Conservation (phyloP, 2,797 vertebrate genomes). For the Falco peregrinus region DNA sequence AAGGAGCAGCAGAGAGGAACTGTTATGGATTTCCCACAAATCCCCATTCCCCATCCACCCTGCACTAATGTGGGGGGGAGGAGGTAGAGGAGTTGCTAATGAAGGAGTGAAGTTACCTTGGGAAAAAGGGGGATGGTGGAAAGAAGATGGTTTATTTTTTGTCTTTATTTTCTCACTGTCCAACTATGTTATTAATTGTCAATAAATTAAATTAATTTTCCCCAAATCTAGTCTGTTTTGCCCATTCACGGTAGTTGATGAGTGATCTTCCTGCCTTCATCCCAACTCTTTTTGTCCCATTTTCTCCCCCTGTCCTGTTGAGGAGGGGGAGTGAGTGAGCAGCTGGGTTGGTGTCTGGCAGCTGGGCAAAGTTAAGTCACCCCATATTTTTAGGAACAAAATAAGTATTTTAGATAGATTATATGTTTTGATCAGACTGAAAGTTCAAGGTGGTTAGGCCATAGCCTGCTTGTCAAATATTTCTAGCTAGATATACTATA, state of each 20-base stretch:
- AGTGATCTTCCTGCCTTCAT: neutral
- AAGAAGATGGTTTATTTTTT: neutral
- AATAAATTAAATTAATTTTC: neutral
- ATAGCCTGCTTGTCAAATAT: neutral
- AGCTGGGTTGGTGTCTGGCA: neutral
- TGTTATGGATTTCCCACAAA: neutral
- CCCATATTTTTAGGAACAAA: neutral
- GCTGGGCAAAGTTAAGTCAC: neutral
- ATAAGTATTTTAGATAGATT: neutral
- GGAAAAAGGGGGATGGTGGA: neutral
- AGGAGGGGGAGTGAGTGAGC: neutral
- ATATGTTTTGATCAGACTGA: neutral
- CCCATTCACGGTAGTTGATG: accelerated
- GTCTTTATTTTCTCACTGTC: neutral
- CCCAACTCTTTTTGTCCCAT: neutral
- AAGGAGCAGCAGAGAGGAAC: neutral
- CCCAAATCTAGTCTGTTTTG: neutral
- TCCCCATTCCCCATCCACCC: neutral
- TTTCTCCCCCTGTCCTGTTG: neutral
- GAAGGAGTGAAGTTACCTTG: neutral
- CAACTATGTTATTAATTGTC: neutral
- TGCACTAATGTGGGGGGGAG: accelerated
- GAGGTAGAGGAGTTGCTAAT: neutral
- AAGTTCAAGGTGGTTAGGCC: neutral
- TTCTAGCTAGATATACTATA: neutral